Percentiles rank a stretch among this genome's conserved stretches.
phyloP scores from a whole-genome alignment of 2,888 invertebrate genomes.

The Lamellibrachia columna region DNA sequence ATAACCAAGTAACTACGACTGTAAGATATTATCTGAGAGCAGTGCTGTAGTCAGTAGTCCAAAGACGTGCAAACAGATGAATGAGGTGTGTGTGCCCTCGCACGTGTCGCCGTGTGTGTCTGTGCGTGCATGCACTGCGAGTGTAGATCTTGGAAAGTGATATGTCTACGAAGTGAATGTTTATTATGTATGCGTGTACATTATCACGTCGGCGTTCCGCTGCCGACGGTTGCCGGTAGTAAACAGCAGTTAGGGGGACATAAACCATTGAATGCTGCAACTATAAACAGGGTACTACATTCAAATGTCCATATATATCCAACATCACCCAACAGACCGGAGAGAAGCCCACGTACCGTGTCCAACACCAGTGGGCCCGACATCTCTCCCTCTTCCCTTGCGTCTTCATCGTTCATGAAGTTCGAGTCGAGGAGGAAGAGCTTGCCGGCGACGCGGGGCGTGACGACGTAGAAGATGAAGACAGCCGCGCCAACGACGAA shows the following conservation, averaged over 20 bases:
- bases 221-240: too few relatives aligned
- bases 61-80: background rate
- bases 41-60: background rate
- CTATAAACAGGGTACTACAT: too few relatives aligned
- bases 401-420: background rate
- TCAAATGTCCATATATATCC: too few relatives aligned
- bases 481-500: constrained; percentile 17
- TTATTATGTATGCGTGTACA: background rate
- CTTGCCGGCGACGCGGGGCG: constrained; percentile 17
- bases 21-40: background rate
- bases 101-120: too few relatives aligned
- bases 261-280: too few relatives aligned
- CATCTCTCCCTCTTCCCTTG: constrained; percentile 9
- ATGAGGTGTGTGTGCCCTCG: background rate
- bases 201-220: background rate
- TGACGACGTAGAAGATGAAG: constrained; percentile 14
- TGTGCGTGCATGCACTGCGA: too few relatives aligned
- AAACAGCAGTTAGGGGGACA: too few relatives aligned
- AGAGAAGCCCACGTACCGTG: constrained; percentile 14
- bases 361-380: constrained; percentile 25
- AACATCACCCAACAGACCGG: background rate
- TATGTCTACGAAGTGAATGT: background rate
- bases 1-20: too few relatives aligned
- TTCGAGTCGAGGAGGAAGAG: constrained; percentile 26
- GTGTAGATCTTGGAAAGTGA: background rate